Conservation (phyloP, 2,888 invertebrate genomes). For the Campoplex capitator region DNA sequence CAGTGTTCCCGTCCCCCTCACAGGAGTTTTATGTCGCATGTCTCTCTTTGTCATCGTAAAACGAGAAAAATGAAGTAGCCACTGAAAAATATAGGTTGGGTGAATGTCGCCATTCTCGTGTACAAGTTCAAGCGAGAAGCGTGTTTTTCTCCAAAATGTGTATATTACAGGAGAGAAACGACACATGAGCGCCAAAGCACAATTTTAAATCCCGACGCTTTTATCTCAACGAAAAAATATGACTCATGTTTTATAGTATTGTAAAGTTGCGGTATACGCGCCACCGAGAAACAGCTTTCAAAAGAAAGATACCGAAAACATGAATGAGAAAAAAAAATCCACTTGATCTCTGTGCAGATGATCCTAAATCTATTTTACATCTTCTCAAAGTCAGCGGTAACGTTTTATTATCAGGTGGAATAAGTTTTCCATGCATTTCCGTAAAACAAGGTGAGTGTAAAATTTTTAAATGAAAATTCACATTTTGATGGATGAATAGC, state of each 20-base stretch:
- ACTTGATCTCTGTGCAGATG: not conserved
- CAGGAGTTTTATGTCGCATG: not conserved
- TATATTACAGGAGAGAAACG: conserved; percentile 6
- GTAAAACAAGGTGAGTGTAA: not conserved
- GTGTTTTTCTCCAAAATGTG: not conserved
- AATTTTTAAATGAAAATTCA: not conserved
- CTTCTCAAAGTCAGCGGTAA: not conserved
- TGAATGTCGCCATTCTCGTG: conserved; percentile 9
- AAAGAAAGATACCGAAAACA: conserved; percentile 1
- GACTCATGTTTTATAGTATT: conserved; percentile 45
- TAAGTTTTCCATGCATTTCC: not conserved
- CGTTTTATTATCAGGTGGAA: conserved; percentile 11
- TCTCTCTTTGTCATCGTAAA: conserved; percentile 12
- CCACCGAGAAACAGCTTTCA: conserved; percentile 1
- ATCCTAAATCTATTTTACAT: not conserved
- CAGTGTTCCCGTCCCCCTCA: not conserved
- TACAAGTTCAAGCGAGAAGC: not conserved
- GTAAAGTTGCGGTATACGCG: not conserved
- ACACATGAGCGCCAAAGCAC: conserved; percentile 21
- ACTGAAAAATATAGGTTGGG: not conserved
- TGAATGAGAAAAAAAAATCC: conserved; percentile 12
- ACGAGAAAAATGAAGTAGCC: conserved; percentile 43
- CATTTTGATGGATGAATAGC: not conserved
- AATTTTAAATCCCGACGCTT: conserved; percentile 47
- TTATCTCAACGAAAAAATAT: conserved; percentile 45